These are phyloP conservation scores for Halcyon senegalensis DNA, from an alignment of 2,113 vertebrate genomes.

Conservation along the genomic window DNA sequence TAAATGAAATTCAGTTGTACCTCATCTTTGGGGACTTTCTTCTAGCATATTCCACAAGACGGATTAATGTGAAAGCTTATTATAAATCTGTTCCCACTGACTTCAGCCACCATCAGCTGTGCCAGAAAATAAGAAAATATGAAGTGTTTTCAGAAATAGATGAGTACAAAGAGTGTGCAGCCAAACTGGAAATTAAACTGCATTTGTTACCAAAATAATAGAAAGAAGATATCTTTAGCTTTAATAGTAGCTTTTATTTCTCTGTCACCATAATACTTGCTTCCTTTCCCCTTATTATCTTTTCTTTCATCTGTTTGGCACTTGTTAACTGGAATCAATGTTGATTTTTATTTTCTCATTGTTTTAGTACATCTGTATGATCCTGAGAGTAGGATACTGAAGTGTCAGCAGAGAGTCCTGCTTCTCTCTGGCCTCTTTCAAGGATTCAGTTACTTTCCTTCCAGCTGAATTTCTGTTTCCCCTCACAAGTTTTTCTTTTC, in stretches of 20 bases:
- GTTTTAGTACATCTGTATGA: not conserved
- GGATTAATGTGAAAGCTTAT: not conserved
- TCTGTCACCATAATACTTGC: not conserved
- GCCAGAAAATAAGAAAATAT: slow-evolving; percentile 23
- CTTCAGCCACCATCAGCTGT: not conserved
- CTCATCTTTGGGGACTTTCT: not conserved
- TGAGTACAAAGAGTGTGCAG: not conserved
- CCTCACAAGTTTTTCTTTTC: not conserved
- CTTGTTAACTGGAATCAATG: not conserved
- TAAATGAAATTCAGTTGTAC: not conserved
- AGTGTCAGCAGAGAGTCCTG: not conserved
- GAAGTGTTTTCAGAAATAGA: not conserved
- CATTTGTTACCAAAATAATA: not conserved
- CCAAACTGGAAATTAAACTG: slow-evolving; percentile 2
- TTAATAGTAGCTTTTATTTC: not conserved
- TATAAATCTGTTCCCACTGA: slow-evolving; percentile 13
- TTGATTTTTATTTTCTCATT: not conserved
- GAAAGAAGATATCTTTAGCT: not conserved
- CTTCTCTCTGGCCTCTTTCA: not conserved
- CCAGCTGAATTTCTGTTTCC: not conserved
- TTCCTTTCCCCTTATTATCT: not conserved
- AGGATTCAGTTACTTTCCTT: not conserved
- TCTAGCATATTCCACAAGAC: not conserved
- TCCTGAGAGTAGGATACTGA: not conserved
- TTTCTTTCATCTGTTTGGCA: not conserved